A percentile compares a stretch with the other conserved stretches of the same genome.
Evolutionary conservation across 2,888 invertebrate genomes (phyloP).

Genomic region (Chironomus tentans): DNA sequence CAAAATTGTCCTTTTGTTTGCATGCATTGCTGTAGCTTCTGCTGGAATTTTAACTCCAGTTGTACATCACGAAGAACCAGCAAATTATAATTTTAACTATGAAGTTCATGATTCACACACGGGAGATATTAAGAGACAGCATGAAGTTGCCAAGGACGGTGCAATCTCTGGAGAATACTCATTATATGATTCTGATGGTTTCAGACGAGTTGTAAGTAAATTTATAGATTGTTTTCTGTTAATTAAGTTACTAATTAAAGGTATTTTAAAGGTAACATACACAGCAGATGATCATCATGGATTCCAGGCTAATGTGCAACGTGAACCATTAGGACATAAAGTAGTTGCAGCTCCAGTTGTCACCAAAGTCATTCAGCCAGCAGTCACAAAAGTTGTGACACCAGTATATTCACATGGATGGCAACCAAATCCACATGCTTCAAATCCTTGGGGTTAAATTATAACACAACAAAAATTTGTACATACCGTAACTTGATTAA

Average conservation of each 20-base stretch:
- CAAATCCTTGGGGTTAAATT: neutral
- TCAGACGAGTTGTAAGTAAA: neutral
- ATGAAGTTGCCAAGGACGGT: neutral
- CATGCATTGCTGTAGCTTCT: neutral
- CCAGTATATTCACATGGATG: neutral
- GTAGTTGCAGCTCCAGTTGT: neutral
- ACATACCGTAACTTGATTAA: too few species aligned
- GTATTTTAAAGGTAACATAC: neutral
- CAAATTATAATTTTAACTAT: slow-evolving; percentile 23
- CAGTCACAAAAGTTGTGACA: neutral
- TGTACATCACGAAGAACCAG: neutral
- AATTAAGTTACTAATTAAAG: neutral
- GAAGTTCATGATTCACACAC: slow-evolving; percentile 16
- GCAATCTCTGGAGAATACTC: slow-evolving; percentile 18
- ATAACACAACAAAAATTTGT: too few species aligned
- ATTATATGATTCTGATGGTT: slow-evolving; percentile 20
- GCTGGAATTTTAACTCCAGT: too few species aligned
- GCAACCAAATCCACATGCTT: neutral
- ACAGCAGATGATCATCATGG: slow-evolving; percentile 25
- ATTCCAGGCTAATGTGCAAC: slow-evolving; percentile 18
- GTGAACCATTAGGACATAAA: slow-evolving; percentile 7
- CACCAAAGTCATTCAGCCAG: neutral
- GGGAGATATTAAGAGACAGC: slow-evolving; percentile 11
- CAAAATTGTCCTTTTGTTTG: neutral
- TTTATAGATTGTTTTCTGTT: too few species aligned